Percentiles rank a stretch among this genome's conserved stretches.
These are phyloP conservation scores for Octopus sinensis DNA, from an alignment of 1,140 invertebrate genomes.

Conservation along the genomic window DNA sequence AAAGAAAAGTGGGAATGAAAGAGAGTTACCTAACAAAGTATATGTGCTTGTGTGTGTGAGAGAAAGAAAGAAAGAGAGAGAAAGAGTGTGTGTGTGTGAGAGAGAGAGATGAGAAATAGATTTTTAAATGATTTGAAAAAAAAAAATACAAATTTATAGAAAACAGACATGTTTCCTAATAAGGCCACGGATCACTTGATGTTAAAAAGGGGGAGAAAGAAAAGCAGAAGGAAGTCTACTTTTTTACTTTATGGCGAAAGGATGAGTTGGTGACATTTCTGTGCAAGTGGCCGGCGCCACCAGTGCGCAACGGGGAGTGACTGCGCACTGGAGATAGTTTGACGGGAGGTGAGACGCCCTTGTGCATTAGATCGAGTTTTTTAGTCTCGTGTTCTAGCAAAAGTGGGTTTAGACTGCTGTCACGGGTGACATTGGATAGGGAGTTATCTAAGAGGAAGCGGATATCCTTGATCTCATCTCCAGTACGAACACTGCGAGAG, in stretches of 20 bases:
- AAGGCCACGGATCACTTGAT: no score
- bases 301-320: conserved; percentile 36
- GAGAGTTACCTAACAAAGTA: no score
- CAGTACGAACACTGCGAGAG: conserved; percentile 74
- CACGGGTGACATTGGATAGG: conserved; percentile 75
- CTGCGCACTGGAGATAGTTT: conserved; percentile 42
- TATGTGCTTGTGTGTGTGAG: no score
- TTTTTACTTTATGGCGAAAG: not conserved
- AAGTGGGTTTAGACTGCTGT: conserved; percentile 66
- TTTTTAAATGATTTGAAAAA: no score
- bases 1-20: no score
- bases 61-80: no score
- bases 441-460: conserved; percentile 73
- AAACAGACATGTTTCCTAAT: no score
- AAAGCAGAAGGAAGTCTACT: not conserved
- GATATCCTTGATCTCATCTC: conserved; percentile 79
- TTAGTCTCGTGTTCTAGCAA: conserved; percentile 78
- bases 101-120: no score
- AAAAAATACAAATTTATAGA: no score
- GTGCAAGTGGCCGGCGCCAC: not conserved
- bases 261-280: not conserved
- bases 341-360: conserved; percentile 19
- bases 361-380: conserved; percentile 66
- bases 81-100: no score
- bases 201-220: no score